phyloP scores from a whole-genome alignment of 2,888 invertebrate genomes.

The Esperia sulphurella region DNA sequence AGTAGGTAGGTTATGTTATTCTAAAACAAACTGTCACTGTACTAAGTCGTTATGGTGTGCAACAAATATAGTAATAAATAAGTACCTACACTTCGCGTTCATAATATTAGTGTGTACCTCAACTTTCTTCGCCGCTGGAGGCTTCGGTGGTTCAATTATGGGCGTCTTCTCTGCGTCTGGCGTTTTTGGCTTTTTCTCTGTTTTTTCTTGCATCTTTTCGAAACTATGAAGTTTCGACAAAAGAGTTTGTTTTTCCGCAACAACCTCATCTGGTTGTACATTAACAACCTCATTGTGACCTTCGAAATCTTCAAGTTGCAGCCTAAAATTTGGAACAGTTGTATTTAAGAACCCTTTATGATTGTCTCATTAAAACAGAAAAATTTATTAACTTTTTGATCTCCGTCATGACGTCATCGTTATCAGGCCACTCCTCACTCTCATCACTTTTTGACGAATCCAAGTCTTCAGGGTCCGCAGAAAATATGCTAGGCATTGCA shows the following conservation, averaged over 20 bases:
- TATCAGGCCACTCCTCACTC: slow-evolving; percentile 60
- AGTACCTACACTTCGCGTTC: too few species aligned
- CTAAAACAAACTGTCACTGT: too few species aligned
- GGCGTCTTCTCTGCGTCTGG: slow-evolving; percentile 9
- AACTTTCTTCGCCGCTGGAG: slow-evolving; percentile 47
- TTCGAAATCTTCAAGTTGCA: slow-evolving; percentile 55
- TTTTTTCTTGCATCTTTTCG: slow-evolving; percentile 47
- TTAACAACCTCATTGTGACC: slow-evolving; percentile 37
- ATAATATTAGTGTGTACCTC: too few species aligned
- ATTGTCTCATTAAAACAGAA: too few species aligned
- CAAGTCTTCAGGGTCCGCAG: slow-evolving; percentile 61
- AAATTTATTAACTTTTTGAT: slow-evolving; percentile 66
- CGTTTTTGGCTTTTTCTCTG: slow-evolving; percentile 9
- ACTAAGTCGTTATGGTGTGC: too few species aligned
- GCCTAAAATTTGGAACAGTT: slow-evolving; percentile 30
- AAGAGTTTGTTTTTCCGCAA: slow-evolving; percentile 62
- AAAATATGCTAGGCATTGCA: slow-evolving; percentile 81
- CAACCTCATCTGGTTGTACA: slow-evolving; percentile 59
- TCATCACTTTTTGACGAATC: slow-evolving; percentile 53
- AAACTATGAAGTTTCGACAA: slow-evolving; percentile 61
- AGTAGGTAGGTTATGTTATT: too few species aligned
- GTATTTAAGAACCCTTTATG: not conserved
- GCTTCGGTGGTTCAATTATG: slow-evolving; percentile 33
- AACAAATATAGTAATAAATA: too few species aligned
- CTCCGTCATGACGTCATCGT: slow-evolving; percentile 81